A percentile compares a stretch with the other conserved stretches of the same genome.
These are phyloP conservation scores for Odontophorus gujanensis DNA, from an alignment of 2,113 vertebrate species.

Conservation along the genomic window DNA sequence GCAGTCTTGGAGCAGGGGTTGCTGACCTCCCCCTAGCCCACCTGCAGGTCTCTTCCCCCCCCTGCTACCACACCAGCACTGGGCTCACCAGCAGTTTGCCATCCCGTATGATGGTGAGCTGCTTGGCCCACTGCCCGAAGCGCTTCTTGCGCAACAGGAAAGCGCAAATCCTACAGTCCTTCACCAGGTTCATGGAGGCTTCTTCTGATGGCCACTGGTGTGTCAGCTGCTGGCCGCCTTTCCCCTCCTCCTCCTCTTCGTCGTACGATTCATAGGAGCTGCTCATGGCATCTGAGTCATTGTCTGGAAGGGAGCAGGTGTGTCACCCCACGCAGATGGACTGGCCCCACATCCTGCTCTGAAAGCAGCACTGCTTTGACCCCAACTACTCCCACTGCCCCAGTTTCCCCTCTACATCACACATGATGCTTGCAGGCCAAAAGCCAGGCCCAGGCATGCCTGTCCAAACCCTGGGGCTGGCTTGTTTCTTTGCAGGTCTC, in stretches of 20 bases:
- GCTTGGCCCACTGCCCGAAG: constrained; percentile 97
- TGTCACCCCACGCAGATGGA: not conserved
- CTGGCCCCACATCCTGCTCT: not conserved
- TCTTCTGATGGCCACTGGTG: constrained; percentile 92
- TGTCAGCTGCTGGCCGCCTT: constrained; percentile 81
- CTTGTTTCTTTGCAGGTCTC: not conserved
- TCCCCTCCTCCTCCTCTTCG: constrained; percentile 94
- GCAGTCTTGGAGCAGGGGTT: not conserved
- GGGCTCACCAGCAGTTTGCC: constrained; percentile 91
- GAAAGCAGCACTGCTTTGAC: not conserved
- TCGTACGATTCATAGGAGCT: constrained; percentile 98
- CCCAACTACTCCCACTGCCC: not conserved
- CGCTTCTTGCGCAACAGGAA: constrained; percentile 97
- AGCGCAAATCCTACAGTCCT: constrained; percentile 92
- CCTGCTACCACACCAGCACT: not conserved
- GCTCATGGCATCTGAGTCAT: constrained; percentile 96
- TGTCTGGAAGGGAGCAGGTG: constrained; percentile 80
- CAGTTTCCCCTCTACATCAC: not conserved
- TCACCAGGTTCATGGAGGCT: constrained; percentile 86
- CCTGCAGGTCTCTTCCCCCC: not conserved
- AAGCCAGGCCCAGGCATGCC: not conserved
- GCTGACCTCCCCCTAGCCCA: not conserved
- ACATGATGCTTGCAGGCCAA: not conserved
- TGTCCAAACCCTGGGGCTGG: not conserved
- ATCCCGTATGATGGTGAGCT: constrained; percentile 92